phyloP scores from a whole-genome alignment of 2,797 vertebrate genomes.

The Hoplostethus atlanticus region DNA sequence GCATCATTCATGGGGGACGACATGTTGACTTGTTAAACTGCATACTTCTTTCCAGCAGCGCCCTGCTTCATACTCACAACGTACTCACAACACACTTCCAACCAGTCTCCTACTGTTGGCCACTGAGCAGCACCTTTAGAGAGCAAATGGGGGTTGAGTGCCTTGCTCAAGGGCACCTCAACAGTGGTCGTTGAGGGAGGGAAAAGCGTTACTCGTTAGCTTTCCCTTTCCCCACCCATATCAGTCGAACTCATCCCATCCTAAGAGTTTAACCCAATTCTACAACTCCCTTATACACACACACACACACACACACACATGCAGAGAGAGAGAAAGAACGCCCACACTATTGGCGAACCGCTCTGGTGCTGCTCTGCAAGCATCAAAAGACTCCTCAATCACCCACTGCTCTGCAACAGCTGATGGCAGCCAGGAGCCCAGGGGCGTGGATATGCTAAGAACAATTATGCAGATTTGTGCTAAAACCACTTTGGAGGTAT shows the following conservation, averaged over 20 bases:
- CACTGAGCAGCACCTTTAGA: too few relatives aligned
- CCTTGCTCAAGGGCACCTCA: not conserved
- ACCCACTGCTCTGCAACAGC: slow-evolving; percentile 47
- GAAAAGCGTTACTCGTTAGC: too few relatives aligned
- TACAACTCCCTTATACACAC: not conserved
- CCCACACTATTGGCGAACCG: slow-evolving; percentile 58
- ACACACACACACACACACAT: not conserved
- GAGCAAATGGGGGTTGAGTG: not conserved
- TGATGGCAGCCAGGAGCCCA: slow-evolving; percentile 73
- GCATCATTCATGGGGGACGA: too few relatives aligned
- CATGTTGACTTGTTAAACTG: too few relatives aligned
- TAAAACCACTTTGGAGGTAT: slow-evolving; percentile 78
- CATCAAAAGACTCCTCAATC: slow-evolving; percentile 58
- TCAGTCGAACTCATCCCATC: slow-evolving; percentile 5
- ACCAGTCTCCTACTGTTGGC: too few relatives aligned
- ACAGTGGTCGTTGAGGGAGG: too few relatives aligned
- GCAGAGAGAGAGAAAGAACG: slow-evolving; percentile 10
- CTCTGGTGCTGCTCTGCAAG: slow-evolving; percentile 54
- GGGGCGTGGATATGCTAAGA: slow-evolving; percentile 62
- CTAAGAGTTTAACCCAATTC: too few relatives aligned
- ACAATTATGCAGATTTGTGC: slow-evolving; percentile 81
- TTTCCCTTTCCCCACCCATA: too few relatives aligned
- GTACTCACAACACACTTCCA: too few relatives aligned
- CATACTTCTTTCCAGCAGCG: too few relatives aligned
- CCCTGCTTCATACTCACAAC: not conserved